Percentiles rank a stretch among this genome's conserved stretches.
These are phyloP conservation scores for Orthosia gothica DNA, from an alignment of 2,888 invertebrate species.

Conservation along the genomic window DNA sequence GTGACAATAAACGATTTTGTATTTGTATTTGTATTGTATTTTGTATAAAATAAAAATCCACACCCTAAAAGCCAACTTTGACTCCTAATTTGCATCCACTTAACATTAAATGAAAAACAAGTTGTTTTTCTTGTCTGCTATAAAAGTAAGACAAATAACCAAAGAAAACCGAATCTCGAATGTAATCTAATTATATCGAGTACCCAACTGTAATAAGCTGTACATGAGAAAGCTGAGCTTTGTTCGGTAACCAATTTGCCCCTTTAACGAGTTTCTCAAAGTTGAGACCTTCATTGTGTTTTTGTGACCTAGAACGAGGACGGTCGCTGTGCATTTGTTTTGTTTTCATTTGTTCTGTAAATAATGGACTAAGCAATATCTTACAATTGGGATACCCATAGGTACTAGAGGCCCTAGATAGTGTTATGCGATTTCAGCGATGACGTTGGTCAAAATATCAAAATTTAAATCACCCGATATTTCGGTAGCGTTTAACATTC, in stretches of 20 bases:
- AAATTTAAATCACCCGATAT: too few relatives aligned
- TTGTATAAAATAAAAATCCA: not conserved
- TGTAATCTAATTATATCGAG: conserved; percentile 44
- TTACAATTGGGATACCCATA: too few relatives aligned
- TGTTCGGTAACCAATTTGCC: conserved; percentile 31
- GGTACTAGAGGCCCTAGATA: too few relatives aligned
- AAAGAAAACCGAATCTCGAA: conserved; percentile 15
- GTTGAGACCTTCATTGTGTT: conserved; percentile 14
- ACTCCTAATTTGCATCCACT: not conserved
- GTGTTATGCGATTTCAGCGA: too few relatives aligned
- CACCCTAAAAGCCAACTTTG: not conserved
- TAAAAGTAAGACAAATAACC: conserved; percentile 31
- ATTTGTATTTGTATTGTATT: too few relatives aligned
- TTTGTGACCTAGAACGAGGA: not conserved
- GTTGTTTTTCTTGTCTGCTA: conserved; percentile 15
- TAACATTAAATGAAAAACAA: not conserved
- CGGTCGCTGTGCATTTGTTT: conserved; percentile 2
- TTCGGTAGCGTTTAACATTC: too few relatives aligned
- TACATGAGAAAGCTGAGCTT: conserved; percentile 23
- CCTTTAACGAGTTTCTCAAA: conserved; percentile 41
- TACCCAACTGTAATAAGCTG: conserved; percentile 35
- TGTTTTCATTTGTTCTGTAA: not conserved
- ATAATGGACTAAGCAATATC: too few relatives aligned
- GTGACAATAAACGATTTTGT: too few relatives aligned
- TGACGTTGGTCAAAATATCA: too few relatives aligned